A percentile compares a stretch with the other conserved stretches of the same genome.
phyloP scores from a whole-genome alignment of 1,140 invertebrate species.

The Potamilus streckersoni region DNA sequence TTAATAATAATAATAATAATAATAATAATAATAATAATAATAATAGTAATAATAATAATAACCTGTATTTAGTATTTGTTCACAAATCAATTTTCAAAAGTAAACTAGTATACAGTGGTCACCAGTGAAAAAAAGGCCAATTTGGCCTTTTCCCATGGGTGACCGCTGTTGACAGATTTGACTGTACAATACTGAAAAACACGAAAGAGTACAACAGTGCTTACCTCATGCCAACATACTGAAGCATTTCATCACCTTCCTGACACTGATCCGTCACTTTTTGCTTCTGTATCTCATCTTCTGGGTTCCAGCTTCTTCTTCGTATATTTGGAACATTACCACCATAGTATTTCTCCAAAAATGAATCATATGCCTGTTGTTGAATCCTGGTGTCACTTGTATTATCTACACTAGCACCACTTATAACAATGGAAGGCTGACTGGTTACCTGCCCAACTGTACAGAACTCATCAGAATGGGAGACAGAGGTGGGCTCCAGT shows the following conservation, averaged over 20 bases:
- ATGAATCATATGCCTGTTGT: conserved; percentile 23
- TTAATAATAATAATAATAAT: too few relatives aligned
- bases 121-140: too few relatives aligned
- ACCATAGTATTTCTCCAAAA: conserved; percentile 22
- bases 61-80: too few relatives aligned
- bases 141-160: too few relatives aligned
- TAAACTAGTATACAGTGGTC: too few relatives aligned
- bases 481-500: background rate
- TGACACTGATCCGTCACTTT: background rate
- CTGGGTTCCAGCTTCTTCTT: conserved; percentile 10
- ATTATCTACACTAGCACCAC: conserved; percentile 57
- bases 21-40: too few relatives aligned
- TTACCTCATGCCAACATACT: conserved; percentile 27
- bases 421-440: conserved; percentile 44
- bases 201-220: background rate
- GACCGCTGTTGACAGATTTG: too few relatives aligned
- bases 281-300: background rate
- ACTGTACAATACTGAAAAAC: too few relatives aligned
- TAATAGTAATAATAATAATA: too few relatives aligned
- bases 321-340: conserved; percentile 23
- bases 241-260: conserved; percentile 11
- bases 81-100: too few relatives aligned
- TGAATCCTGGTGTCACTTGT: conserved; percentile 30
- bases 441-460: too few relatives aligned
- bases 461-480: background rate